Percentiles rank a stretch among this genome's conserved stretches.
These are phyloP conservation scores for Lanius ludovicianus DNA, from an alignment of 2,113 vertebrate species.

Conservation along the genomic window DNA sequence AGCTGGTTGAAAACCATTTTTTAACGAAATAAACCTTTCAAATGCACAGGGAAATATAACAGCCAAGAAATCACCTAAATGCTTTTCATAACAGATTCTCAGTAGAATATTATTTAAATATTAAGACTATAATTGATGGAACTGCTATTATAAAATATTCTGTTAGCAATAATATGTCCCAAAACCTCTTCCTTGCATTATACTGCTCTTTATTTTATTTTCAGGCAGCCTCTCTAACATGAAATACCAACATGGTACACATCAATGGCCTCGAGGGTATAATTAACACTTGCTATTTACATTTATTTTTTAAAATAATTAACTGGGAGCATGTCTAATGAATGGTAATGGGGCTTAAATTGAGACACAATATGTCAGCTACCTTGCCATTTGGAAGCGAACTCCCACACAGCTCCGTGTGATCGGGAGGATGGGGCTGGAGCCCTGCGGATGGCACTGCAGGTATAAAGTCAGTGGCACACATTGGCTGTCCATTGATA, in stretches of 20 bases:
- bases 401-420: not conserved
- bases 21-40: not conserved
- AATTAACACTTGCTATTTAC: conserved; percentile 70
- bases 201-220: conserved; percentile 22
- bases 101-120: conserved; percentile 6
- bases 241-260: conserved; percentile 18
- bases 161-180: not conserved
- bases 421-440: not conserved
- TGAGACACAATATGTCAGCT: conserved; percentile 53
- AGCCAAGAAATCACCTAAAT: not conserved
- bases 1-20: not conserved
- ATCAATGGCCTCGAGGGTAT: conserved; percentile 22
- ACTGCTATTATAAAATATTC: conserved; percentile 15
- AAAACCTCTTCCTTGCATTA: not conserved
- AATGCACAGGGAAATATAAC: not conserved
- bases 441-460: not conserved
- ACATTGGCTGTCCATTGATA: not conserved
- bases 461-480: not conserved
- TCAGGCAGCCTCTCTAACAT: conserved; percentile 15
- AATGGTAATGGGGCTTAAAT: conserved; percentile 58
- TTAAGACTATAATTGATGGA: not conserved
- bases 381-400: conserved; percentile 39
- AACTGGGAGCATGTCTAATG: conserved; percentile 50
- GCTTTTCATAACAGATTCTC: not conserved
- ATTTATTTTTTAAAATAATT: conserved; percentile 67